These are phyloP conservation scores for Perognathus longimembris DNA, from an alignment of 2,113 vertebrate genomes.

Conservation along the genomic window DNA sequence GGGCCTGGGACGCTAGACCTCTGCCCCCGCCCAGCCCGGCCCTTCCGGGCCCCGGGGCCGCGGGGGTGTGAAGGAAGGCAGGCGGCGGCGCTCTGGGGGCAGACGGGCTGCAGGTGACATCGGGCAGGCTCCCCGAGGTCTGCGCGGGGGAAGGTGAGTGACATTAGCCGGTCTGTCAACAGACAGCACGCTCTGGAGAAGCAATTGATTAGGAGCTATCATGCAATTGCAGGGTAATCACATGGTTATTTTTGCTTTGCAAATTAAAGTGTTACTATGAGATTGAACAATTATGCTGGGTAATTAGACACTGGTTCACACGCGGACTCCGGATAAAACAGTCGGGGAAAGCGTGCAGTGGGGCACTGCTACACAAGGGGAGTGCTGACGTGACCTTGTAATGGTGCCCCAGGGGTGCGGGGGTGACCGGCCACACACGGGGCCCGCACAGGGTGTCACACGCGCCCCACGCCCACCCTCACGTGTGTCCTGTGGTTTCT, in stretches of 20 bases:
- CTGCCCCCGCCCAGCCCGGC: no score
- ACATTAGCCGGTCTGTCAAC: slow-evolving; percentile 31
- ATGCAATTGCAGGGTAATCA: slow-evolving; percentile 84
- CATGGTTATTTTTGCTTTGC: slow-evolving; percentile 86
- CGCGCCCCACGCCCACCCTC: no score
- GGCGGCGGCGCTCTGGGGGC: no score
- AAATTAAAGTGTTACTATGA: slow-evolving; percentile 84
- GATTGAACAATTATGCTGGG: slow-evolving; percentile 84
- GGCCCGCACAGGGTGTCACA: no score
- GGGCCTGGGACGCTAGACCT: no score
- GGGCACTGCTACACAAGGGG: accelerated
- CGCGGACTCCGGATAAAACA: slow-evolving; percentile 36
- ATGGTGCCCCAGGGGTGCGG: accelerated
- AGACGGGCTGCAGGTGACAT: neutral
- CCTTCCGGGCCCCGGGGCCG: no score
- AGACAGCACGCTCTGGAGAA: slow-evolving; percentile 66
- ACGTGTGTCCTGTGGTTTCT: no score
- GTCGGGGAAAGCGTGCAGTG: neutral
- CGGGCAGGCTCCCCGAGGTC: neutral
- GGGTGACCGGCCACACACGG: neutral
- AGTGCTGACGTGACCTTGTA: accelerated
- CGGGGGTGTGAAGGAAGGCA: no score
- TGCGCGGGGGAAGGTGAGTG: neutral
- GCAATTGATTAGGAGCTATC: slow-evolving; percentile 84
- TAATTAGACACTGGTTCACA: slow-evolving; percentile 74